Percentiles rank a stretch among this genome's conserved stretches.
These are phyloP conservation scores for Drosophila quasianomalipes DNA, from an alignment of 2,888 invertebrate genomes.

Conservation along the genomic window DNA sequence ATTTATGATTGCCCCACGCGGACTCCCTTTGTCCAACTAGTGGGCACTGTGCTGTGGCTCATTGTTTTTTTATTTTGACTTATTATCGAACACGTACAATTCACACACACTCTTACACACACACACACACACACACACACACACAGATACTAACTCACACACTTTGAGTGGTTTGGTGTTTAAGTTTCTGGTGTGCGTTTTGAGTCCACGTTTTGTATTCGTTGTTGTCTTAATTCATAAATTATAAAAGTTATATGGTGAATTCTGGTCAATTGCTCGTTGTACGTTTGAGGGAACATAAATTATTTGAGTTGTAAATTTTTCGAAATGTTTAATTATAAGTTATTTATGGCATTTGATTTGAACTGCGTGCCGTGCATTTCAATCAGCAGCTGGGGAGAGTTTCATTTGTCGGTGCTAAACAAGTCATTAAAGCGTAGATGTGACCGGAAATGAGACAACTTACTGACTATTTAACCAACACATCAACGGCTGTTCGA, in stretches of 20 bases:
- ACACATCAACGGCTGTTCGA: background rate
- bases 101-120: background rate
- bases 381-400: slow-evolving; percentile 29
- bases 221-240: slow-evolving; percentile 57
- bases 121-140: slow-evolving; percentile 21
- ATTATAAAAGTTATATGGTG: slow-evolving; percentile 45
- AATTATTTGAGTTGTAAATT: slow-evolving; percentile 73
- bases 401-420: slow-evolving; percentile 27
- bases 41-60: slow-evolving; percentile 17
- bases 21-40: slow-evolving; percentile 1
- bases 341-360: slow-evolving; percentile 75
- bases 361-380: slow-evolving; percentile 61
- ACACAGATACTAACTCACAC: slow-evolving; percentile 7
- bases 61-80: slow-evolving; percentile 32
- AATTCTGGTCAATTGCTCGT: slow-evolving; percentile 72
- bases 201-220: slow-evolving; percentile 29
- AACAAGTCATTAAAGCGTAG: slow-evolving; percentile 56
- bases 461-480: slow-evolving; percentile 10
- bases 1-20: slow-evolving; percentile 66
- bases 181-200: slow-evolving; percentile 44
- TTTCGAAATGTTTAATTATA: slow-evolving; percentile 68
- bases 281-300: slow-evolving; percentile 63
- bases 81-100: slow-evolving; percentile 50
- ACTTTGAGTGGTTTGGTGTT: slow-evolving; percentile 38
- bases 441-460: slow-evolving; percentile 56